Evolutionary conservation across 2,888 invertebrate genomes (phyloP).

Genomic region (Phaedon cochleariae): DNA sequence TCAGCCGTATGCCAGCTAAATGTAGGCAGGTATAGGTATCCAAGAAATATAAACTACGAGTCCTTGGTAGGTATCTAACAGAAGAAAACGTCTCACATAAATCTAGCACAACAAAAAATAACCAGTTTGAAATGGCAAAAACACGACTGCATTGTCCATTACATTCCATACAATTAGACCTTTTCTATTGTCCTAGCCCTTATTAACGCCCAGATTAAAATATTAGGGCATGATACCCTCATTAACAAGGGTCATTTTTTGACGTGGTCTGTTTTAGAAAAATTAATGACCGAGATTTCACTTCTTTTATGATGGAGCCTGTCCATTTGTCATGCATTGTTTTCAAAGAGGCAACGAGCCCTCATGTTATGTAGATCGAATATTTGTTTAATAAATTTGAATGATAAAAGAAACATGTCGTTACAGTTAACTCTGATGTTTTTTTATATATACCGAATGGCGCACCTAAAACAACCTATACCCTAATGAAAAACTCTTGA

Average conservation of each 20-base stretch:
- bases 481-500: too few species aligned
- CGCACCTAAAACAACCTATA: too few species aligned
- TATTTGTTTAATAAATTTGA: conserved; percentile 47
- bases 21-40: too few species aligned
- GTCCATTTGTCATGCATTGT: conserved; percentile 62
- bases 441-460: background rate
- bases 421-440: conserved; percentile 2
- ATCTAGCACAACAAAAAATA: conserved; percentile 37
- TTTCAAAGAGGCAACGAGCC: conserved; percentile 49
- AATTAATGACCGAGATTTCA: conserved; percentile 55
- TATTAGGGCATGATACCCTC: conserved; percentile 55
- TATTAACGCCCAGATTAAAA: conserved; percentile 44
- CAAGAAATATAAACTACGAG: background rate
- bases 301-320: conserved; percentile 48
- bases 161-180: conserved; percentile 41
- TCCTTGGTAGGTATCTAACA: too few species aligned
- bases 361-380: conserved; percentile 37
- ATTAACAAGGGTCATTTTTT: conserved; percentile 59
- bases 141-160: conserved; percentile 46
- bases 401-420: conserved; percentile 35
- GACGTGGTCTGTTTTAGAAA: conserved; percentile 50
- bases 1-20: background rate
- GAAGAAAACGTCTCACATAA: conserved; percentile 20
- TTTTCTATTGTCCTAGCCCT: conserved; percentile 44
- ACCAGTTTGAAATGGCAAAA: conserved; percentile 39